phyloP scores from a whole-genome alignment of 2,888 invertebrate species.

The Cataglyphis cursor region DNA sequence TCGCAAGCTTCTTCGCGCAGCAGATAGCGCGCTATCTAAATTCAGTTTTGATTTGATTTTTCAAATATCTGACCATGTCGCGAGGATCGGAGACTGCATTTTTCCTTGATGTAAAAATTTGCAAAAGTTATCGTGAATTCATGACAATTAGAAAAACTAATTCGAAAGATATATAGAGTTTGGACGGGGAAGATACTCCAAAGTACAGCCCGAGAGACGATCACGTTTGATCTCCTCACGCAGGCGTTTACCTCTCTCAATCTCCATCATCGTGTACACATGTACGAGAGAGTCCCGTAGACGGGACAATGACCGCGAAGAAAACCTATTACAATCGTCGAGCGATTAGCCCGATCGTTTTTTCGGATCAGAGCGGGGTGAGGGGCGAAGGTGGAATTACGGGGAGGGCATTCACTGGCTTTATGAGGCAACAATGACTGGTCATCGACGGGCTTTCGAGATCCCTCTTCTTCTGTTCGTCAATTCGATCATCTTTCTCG shows the following conservation, averaged over 20 bases:
- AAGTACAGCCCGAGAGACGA: slow-evolving; percentile 7
- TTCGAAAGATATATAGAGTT: background rate
- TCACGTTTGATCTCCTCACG: slow-evolving; percentile 41
- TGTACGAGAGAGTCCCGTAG: slow-evolving; percentile 51
- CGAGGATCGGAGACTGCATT: background rate
- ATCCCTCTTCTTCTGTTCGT: slow-evolving; percentile 47
- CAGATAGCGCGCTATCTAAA: background rate
- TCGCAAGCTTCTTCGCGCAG: background rate
- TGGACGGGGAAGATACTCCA: background rate
- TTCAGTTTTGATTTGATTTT: background rate
- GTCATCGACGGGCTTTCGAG: slow-evolving; percentile 73
- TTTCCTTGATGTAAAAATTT: background rate
- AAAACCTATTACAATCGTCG: slow-evolving; percentile 82
- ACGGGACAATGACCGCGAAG: slow-evolving; percentile 80
- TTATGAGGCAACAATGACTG: slow-evolving; percentile 82
- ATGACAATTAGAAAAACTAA: background rate
- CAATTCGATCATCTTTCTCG: slow-evolving; percentile 53
- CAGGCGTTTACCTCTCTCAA: slow-evolving; percentile 37
- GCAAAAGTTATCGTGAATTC: too few relatives aligned
- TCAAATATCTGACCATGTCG: background rate
- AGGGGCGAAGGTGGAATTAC: slow-evolving; percentile 68
- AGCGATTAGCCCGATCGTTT: slow-evolving; percentile 82
- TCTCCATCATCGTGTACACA: slow-evolving; percentile 30
- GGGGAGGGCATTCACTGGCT: slow-evolving; percentile 77
- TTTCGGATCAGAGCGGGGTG: slow-evolving; percentile 53